phyloP scores from a whole-genome alignment of 2,888 invertebrate genomes.

The Kryphioiulus occultus region DNA sequence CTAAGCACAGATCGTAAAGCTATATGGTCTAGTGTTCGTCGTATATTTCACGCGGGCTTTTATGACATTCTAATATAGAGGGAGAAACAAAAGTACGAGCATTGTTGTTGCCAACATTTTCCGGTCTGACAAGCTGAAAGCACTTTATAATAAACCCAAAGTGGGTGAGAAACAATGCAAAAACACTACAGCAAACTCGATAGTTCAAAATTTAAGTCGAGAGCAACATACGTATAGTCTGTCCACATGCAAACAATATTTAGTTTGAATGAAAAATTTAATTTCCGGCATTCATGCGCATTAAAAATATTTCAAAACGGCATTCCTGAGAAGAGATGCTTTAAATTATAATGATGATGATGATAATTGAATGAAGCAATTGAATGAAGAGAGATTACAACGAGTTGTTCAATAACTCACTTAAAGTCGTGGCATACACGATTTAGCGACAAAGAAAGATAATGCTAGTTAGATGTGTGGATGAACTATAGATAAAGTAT shows the following conservation, averaged over 20 bases:
- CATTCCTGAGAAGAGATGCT: neutral
- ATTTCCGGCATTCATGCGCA: neutral
- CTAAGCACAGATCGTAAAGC: constrained; percentile 26
- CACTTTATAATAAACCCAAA: neutral
- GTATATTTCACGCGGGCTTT: neutral
- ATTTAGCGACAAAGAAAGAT: neutral
- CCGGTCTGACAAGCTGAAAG: constrained; percentile 2
- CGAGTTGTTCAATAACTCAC: constrained; percentile 30
- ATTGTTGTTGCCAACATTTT: constrained; percentile 12
- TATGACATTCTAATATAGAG: constrained; percentile 18
- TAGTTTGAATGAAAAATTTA: neutral
- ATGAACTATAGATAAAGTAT: too few relatives aligned
- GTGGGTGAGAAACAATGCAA: constrained; percentile 2
- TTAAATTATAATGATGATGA: too few relatives aligned
- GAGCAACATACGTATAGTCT: neutral
- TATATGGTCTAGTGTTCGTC: neutral
- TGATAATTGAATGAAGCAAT: neutral
- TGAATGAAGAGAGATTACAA: neutral
- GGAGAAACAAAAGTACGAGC: constrained; percentile 10
- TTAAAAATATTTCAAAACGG: neutral
- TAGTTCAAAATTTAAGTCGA: neutral
- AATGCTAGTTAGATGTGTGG: neutral
- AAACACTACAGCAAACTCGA: neutral
- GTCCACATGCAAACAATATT: neutral
- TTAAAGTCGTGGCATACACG: neutral